Percentiles rank a stretch among this genome's conserved stretches.
Evolutionary conservation across 2,888 invertebrate species (phyloP).

Genomic region (Tanypteryx hageni): DNA sequence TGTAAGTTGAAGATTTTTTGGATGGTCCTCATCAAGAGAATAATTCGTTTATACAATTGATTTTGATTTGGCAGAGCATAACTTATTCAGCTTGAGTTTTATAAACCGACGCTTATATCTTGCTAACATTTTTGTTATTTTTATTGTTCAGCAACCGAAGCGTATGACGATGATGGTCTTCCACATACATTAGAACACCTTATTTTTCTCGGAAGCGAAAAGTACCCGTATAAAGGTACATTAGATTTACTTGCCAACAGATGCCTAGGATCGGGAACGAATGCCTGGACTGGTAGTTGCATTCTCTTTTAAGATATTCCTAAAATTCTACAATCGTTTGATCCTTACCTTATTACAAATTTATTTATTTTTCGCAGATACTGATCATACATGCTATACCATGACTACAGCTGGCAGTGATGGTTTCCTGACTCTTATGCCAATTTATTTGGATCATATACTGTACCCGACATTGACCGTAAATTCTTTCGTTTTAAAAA

Average conservation of each 20-base stretch:
- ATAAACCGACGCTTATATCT: background rate
- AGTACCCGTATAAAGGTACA: slow-evolving; percentile 93
- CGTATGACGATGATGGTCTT: slow-evolving; percentile 93
- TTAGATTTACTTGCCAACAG: slow-evolving; percentile 92
- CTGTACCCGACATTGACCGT: slow-evolving; percentile 88
- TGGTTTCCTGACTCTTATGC: slow-evolving; percentile 92
- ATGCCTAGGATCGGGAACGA: slow-evolving; percentile 93
- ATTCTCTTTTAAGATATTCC: too few relatives aligned
- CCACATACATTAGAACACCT: slow-evolving; percentile 96
- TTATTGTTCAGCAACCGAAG: slow-evolving; percentile 86
- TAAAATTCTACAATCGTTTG: background rate
- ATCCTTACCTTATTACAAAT: slow-evolving; percentile 1
- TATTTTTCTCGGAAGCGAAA: slow-evolving; percentile 92
- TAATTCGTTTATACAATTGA: background rate
- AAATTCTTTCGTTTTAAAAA: slow-evolving; percentile 67
- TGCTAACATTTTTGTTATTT: background rate
- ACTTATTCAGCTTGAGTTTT: background rate
- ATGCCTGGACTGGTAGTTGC: slow-evolving; percentile 87
- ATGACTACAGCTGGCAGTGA: slow-evolving; percentile 91
- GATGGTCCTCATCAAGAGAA: background rate
- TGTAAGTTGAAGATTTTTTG: slow-evolving; percentile 78
- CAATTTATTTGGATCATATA: slow-evolving; percentile 94
- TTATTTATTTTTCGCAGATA: slow-evolving; percentile 73
- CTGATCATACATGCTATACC: slow-evolving; percentile 93
- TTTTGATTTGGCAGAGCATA: background rate